phyloP scores from a whole-genome alignment of 2,113 vertebrate genomes.

The Eira barbara region DNA sequence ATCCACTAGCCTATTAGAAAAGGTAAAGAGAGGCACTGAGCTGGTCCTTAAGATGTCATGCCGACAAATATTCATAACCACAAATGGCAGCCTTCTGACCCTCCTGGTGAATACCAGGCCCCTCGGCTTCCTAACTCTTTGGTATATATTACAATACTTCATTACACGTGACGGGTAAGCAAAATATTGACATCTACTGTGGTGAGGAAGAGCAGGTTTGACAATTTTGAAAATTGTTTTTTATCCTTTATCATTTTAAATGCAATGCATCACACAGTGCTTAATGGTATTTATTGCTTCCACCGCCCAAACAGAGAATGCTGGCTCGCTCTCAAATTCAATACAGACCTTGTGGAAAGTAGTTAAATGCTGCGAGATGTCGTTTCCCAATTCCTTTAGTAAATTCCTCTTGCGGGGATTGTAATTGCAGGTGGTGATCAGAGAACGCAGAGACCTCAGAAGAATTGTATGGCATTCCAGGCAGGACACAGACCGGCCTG shows the following conservation, averaged over 20 bases:
- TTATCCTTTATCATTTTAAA: constrained; percentile 19
- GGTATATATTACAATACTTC: not conserved
- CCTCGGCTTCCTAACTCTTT: not conserved
- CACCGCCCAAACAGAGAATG: not conserved
- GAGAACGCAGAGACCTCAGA: not conserved
- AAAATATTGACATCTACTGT: not conserved
- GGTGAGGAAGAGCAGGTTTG: not conserved
- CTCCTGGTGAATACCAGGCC: not conserved
- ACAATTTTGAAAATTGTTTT: constrained; percentile 6
- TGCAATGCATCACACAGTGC: not conserved
- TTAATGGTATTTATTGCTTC: not conserved
- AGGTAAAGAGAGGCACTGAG: not conserved
- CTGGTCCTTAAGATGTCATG: not conserved
- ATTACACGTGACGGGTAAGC: not conserved
- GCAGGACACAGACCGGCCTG: not conserved
- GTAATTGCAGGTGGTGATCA: constrained; percentile 48
- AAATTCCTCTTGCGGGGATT: not conserved
- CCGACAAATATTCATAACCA: not conserved
- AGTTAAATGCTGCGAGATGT: not conserved
- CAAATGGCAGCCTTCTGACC: not conserved
- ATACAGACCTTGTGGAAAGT: not conserved
- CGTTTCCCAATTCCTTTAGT: not conserved
- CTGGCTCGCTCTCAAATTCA: constrained; percentile 36
- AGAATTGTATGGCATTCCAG: not conserved
- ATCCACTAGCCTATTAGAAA: not conserved